Evolutionary conservation across 2,888 invertebrate genomes (phyloP), one percentile per base, ranked within the genome.

Genomic region (Willowsia nigromaculata): DNA sequence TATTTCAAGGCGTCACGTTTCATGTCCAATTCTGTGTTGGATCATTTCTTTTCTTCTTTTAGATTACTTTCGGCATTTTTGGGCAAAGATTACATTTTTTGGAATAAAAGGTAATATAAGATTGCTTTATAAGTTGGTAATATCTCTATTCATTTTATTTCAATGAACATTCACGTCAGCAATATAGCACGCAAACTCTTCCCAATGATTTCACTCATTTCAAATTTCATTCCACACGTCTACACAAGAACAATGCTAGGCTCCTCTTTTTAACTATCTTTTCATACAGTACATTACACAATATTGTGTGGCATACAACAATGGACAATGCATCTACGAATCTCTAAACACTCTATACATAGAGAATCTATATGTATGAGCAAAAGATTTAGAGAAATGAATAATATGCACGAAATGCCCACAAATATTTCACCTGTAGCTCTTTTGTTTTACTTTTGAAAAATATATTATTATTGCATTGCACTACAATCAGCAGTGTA

Each of bases 321-420:
- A 47, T 43, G 40, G 7, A 40, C n/a, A 65, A 65, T 65, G 33
- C 30, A 1, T 33, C 6, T 15, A 62, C 11, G 40, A 68, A 71
- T 13, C 1, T 25, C 22, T 50, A 13, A 13, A 15, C 13, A 47
- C 2, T 50, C 18, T 50, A 50, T n/a, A n/a, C n/a, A 9, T 13
- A 43, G 4, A 9, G 1, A 9, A 43, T 9, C 37, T 37, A 37
- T 37, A 37, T 65, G 5, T 15, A 13, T 18, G 33, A 65, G 18
- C 33, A 6, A 65, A 65, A 65, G 33, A 30, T 68, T 68, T 13
- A 68, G 22, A 40, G 22, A 68, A 68, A 68, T 68, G 40, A 40
- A 43, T 43, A 43, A 71, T 71, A 71, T 71, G 43, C 71, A 71
- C 71, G 71, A 71, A 71, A 71, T 25, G n/a, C 40, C 13, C 47